Evolutionary conservation across 1,140 invertebrate genomes (phyloP), one percentile per base, ranked within the genome.

Genomic region (Mycetomoellerius zeteki): DNA sequence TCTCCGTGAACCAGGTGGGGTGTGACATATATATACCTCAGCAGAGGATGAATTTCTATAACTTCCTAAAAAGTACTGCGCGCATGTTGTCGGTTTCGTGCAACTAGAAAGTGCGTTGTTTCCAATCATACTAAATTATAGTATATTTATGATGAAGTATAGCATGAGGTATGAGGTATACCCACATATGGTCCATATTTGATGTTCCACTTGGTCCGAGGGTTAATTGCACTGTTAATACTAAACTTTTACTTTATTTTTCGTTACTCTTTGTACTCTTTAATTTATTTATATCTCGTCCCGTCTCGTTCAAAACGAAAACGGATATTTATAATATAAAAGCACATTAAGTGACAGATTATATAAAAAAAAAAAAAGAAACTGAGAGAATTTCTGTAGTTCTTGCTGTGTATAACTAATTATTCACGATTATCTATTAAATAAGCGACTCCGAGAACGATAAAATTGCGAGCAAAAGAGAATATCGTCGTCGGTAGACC

Each of bases 351-450:
- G 24, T 16, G 37, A 69, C 65, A 27, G 65, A 47, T 37, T 21
- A 10, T 37, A 52, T 69, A 3, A 10, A 58, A 7, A 50, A 3
- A 3, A 19, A 58, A 12, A 65, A 14, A 50, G 60, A 33, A 78
- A 65, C 12, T 43, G 4, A 50, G 47, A 50, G 47, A 16, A 76
- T 65, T 78, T 78, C 19, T 65, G 5, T 24, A 50, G 5, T 33
- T 30, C 12, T 33, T 33, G 6, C 58, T 78, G 43, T 16, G 73
- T n/a, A 27, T 43, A 56, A 81, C 1, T 19, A 80, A 81, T 77
- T 65, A 33, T 21, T 19, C 21, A 14, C 16, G 50, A 54, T 69
- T 81, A 56, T 37, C 24, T 27, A 21, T 64, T 50, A 56, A n/a
- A n/a, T n/a, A n/a, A 76, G n/a, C 30, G 72, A 76, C 19, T 56